Evolutionary conservation across 2,888 invertebrate species (phyloP).

Genomic region (Tachina lurida): DNA sequence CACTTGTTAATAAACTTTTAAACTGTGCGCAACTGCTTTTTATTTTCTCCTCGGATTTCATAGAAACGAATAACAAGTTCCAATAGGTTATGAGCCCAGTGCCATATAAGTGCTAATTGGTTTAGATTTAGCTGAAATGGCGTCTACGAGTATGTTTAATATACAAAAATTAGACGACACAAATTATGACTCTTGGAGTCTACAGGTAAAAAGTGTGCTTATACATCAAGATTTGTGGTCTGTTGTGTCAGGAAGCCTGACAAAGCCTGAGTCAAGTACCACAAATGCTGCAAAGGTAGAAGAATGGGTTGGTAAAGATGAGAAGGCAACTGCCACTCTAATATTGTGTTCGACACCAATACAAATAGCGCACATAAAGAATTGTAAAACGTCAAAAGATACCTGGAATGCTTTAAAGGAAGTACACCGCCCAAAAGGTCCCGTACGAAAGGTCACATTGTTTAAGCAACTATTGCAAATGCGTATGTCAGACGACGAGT

Average conservation of each 20-base stretch:
- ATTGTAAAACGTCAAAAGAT: conserved; percentile 51
- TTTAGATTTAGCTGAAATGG: neutral
- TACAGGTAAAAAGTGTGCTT: neutral
- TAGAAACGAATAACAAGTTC: neutral
- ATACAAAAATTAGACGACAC: neutral
- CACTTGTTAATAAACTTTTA: no score
- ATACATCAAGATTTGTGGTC: neutral
- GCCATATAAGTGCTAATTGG: neutral
- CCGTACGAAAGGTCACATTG: no score
- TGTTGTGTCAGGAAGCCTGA: neutral
- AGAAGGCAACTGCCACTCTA: no score
- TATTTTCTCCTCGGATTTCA: no score
- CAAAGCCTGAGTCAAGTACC: no score
- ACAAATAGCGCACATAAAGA: conserved; percentile 49
- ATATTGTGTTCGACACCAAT: conserved; percentile 14
- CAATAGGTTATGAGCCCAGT: conserved; percentile 2
- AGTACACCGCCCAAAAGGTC: no score
- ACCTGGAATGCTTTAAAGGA: neutral
- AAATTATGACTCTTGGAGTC: neutral
- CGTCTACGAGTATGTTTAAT: neutral
- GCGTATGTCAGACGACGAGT: conserved; percentile 37
- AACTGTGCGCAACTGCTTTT: no score
- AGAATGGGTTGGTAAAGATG: no score
- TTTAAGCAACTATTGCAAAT: conserved; percentile 11
- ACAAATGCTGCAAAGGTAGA: no score